A percentile compares a stretch with the other conserved stretches of the same genome.
Evolutionary conservation across 37 sponge, comb jelly and placozoan genomes (phyloP).

Genomic region (Dysidea cf. avara): DNA sequence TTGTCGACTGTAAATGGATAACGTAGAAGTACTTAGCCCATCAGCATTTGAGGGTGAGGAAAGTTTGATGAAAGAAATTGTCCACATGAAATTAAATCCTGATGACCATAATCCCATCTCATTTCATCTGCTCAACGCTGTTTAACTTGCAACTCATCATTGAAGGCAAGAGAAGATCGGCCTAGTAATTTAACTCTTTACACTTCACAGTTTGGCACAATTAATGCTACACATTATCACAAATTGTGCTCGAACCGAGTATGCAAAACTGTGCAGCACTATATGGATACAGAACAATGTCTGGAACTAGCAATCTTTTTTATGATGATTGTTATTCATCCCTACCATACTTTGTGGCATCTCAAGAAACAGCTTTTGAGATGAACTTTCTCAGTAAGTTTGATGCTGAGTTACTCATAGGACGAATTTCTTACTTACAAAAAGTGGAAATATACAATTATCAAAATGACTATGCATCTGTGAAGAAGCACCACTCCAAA

Average conservation of each 20-base stretch:
- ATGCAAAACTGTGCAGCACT: conserved; percentile 4
- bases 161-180: conserved; percentile 3
- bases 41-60: not conserved
- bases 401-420: conserved; percentile 26
- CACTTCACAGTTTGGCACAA: not conserved
- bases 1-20: too few species aligned
- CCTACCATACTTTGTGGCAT: conserved; percentile 6
- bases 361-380: conserved; percentile 5
- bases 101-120: too few species aligned
- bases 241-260: conserved; percentile 20
- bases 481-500: too few species aligned
- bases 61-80: too few species aligned
- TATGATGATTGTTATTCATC: conserved; percentile 4
- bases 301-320: not conserved
- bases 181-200: conserved; percentile 15
- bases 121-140: not conserved
- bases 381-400: not conserved
- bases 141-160: not conserved
- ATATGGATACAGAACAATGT: conserved; percentile 12
- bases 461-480: too few species aligned
- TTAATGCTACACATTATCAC: conserved; percentile 18
- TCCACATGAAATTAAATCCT: too few species aligned
- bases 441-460: too few species aligned
- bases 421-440: conserved; percentile 23
- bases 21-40: not conserved